Evolutionary conservation across 2,888 invertebrate species (phyloP).

Genomic region (Chirona hameri): DNA sequence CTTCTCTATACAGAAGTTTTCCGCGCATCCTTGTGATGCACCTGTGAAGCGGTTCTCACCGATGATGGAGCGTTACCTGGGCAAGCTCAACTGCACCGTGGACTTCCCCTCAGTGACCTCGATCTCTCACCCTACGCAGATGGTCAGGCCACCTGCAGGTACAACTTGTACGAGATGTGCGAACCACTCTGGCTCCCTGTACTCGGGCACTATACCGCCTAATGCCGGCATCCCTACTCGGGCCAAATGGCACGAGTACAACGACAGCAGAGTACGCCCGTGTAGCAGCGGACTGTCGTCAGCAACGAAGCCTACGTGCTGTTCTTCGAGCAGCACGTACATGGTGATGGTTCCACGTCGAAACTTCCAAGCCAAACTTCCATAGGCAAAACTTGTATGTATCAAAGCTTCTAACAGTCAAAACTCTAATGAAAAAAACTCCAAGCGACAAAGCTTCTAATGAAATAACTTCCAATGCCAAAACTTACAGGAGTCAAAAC

Average conservation of each 20-base stretch:
- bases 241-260: conserved; percentile 87
- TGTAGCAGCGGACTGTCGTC: too few relatives aligned
- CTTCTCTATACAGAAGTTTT: conserved; percentile 87
- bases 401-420: too few relatives aligned
- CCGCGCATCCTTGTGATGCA: conserved; percentile 86
- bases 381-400: too few relatives aligned
- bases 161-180: conserved; percentile 86
- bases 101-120: conserved; percentile 78
- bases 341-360: too few relatives aligned
- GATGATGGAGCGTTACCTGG: conserved; percentile 75
- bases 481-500: too few relatives aligned
- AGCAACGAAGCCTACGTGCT: too few relatives aligned
- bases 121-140: conserved; percentile 59
- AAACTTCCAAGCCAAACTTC: too few relatives aligned
- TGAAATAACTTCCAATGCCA: too few relatives aligned
- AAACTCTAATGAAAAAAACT: too few relatives aligned
- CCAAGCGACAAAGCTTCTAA: too few relatives aligned
- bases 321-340: too few relatives aligned
- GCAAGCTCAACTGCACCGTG: conserved; percentile 79
- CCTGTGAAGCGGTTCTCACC: conserved; percentile 81
- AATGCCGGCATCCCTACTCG: conserved; percentile 84
- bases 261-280: conserved; percentile 58
- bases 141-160: conserved; percentile 47
- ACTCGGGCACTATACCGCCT: conserved; percentile 95
- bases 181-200: conserved; percentile 87